Evolutionary conservation across 2,113 vertebrate genomes (phyloP).

Genomic region (Empidonax alnorum): DNA sequence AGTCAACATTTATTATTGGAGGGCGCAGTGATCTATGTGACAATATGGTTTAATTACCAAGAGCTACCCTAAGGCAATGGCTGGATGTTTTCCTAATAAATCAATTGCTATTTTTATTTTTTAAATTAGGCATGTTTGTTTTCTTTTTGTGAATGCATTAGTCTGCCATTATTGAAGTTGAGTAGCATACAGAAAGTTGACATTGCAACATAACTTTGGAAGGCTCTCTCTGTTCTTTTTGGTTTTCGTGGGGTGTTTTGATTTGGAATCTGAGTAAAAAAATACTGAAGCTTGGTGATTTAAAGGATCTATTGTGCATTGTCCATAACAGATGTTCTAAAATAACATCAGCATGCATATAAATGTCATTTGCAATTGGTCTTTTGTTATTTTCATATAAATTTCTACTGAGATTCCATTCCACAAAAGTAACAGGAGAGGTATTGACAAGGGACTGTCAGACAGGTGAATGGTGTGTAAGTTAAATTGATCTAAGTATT

Average conservation of each 20-base stretch:
- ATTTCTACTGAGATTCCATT: neutral
- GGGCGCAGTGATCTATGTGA: neutral
- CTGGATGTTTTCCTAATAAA: neutral
- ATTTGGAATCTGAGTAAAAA: neutral
- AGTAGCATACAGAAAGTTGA: neutral
- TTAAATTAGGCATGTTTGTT: neutral
- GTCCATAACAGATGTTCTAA: conserved; percentile 19
- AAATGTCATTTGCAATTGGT: neutral
- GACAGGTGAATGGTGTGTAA: neutral
- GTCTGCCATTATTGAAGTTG: neutral
- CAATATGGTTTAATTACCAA: neutral
- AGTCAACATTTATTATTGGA: neutral
- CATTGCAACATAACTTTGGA: neutral
- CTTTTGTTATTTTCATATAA: neutral
- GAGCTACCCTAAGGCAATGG: neutral
- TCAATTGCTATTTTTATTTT: neutral
- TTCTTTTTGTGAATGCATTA: neutral
- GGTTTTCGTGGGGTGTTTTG: neutral
- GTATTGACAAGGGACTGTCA: neutral
- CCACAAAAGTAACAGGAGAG: neutral
- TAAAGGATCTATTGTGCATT: conserved; percentile 26
- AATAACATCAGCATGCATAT: neutral
- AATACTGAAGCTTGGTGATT: neutral
- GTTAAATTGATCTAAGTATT: neutral
- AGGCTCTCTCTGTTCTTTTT: neutral